Base-by-base conservation (phyloP, 1,140 invertebrate genomes). In the Stenopsyche tienmushanensis region DNA sequence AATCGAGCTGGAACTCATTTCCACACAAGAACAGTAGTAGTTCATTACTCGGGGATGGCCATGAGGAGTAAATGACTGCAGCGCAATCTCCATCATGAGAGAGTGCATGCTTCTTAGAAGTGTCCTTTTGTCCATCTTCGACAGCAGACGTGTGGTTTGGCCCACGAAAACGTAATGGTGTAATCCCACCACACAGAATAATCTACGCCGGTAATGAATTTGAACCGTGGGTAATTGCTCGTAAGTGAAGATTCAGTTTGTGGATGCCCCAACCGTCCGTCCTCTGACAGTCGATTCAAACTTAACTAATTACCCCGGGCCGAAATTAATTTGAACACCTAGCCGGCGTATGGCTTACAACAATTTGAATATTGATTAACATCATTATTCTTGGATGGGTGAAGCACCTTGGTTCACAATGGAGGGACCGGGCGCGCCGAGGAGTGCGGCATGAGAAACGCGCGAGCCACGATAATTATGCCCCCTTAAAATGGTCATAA, bases 311-410 rank as follows among this genome's bases (percentile, higher is more conserved):
- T 64, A 64, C 21, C 34, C 49, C 1, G 24, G 41, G 50, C 50
- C 34, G 50, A 45, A 54, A 64, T 64, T 64, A 64, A 64, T 55
- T 64, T 55, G 49, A 41, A 54, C 62, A 64, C 62, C 62, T 64
- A 42, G 62, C 45, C 2, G 10, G 29, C 41, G n/a, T 44, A 23
- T n/a, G 55, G 55, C 55, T 21, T 13, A 53, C 49, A 57, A 58
- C 53, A 57, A 57, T 65, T 57, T 65, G 63, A 65, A 65, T 65
- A 65, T 65, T 65, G 63, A 65, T 65, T 65, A 57, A 49, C 52
- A 23, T 57, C 52, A 65, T 65, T 65, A 65, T 25, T 65, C 63
- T 45, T 21, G 44, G 44, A 47, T 34, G 29, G 29, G 29, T 34
- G 29, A 34, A 34, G 29, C 29, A 34, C 44, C 44, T 47, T 21